Evolutionary conservation across 2,888 invertebrate species (phyloP), one percentile per base, ranked within the genome.

Genomic region (Apamea anceps): DNA sequence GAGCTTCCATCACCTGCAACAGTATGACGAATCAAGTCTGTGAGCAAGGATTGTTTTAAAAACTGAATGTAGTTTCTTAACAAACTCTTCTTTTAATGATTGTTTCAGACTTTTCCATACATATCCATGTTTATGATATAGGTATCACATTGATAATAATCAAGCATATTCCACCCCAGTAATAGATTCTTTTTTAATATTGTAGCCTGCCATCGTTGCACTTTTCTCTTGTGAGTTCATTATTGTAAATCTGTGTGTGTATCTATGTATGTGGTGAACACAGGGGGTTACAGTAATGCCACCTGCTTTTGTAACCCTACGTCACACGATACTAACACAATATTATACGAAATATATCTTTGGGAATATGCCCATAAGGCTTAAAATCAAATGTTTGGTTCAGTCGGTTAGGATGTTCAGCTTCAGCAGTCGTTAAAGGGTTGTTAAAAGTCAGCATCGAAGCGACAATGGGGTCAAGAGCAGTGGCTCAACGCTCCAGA

Each of bases 1-100:
- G 93, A 0, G 95, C 92, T 5, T 90, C 93, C 95, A 95, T 96
- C 45, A 96, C 84, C 97, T 97, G 89, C 0, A 92, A 92, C 54
- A 3, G 18, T 74, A 37, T 83, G 37, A 12, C 1, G 6, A 60
- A 37, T 2, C 45, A 32, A 0, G 10, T 73, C 42, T 28, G 4
- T 18, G 12, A 12, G 2, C 5, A 1, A n/a, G 1, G 10, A 57
- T 57, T 57, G n/a, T 57, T 57, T 57, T 57, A 10, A 12, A 57
- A 25, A 0, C 25, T 10, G n/a, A 10, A 57, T 12, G 12, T 57
- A 57, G 4, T 12, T 57, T 25, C 1, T 57, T 21, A 54, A 21
- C 21, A 6, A 28, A 28, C 1, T 45, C 68, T 68, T 68, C n/a
- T 12, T 28, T 68, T 48, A 68, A 7, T 48, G 4, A 13, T 51